phyloP scores from a whole-genome alignment of 92 coral and sea anemone genomes.

The Epizoanthus rinbou region DNA sequence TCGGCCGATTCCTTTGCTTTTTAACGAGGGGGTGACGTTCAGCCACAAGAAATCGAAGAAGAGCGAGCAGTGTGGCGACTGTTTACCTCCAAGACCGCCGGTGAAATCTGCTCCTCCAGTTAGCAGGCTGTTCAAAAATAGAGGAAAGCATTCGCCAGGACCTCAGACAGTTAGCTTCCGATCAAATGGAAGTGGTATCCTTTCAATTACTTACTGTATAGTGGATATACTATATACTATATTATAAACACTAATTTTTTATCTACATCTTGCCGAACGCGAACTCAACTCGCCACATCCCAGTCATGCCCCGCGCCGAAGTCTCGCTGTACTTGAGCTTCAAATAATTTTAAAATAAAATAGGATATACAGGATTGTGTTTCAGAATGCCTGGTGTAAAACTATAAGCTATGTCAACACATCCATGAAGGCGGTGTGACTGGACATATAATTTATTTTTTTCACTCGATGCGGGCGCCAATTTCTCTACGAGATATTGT shows the following conservation, averaged over 20 bases:
- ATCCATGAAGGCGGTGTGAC: too few relatives aligned
- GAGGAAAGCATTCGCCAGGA: conserved; percentile 75
- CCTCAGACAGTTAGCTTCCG: conserved; percentile 93
- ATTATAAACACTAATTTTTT: not conserved
- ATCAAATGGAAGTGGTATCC: conserved; percentile 88
- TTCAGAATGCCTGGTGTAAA: too few relatives aligned
- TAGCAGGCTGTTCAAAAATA: conserved; percentile 93
- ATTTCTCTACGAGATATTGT: too few relatives aligned
- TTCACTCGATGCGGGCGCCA: too few relatives aligned
- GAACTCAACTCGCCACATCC: not conserved
- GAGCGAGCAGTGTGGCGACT: conserved; percentile 63
- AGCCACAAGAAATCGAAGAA: conserved; percentile 91
- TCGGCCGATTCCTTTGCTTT: conserved; percentile 87
- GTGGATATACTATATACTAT: too few relatives aligned
- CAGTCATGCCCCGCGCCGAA: not conserved
- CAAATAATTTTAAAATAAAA: too few relatives aligned
- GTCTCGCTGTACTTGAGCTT: too few relatives aligned
- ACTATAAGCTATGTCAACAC: too few relatives aligned
- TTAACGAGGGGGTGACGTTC: conserved; percentile 84
- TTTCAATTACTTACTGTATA: conserved; percentile 39
- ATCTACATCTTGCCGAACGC: not conserved
- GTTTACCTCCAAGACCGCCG: conserved; percentile 97
- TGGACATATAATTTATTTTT: too few relatives aligned
- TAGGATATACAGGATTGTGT: too few relatives aligned
- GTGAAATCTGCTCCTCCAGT: conserved; percentile 99